These are phyloP conservation scores for Parauchenoglanis ngamensis DNA, from an alignment of 2,797 vertebrate genomes.

Conservation along the genomic window DNA sequence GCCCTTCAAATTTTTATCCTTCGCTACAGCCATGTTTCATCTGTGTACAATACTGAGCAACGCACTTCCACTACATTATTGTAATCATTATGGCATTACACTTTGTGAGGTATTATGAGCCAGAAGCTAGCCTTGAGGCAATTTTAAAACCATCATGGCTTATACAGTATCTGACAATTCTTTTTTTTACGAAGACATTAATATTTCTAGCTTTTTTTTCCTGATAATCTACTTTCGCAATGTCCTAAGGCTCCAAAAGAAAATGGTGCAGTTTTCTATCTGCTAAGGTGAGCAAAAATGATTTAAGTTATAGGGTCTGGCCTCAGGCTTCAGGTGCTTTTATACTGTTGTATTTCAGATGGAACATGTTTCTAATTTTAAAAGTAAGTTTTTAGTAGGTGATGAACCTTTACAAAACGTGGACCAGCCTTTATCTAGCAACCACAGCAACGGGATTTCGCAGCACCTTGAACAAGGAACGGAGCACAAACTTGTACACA, in stretches of 20 bases:
- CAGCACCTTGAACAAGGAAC: background rate
- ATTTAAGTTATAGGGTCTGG: constrained; percentile 11
- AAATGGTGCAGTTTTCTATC: constrained; percentile 23
- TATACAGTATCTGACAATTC: constrained; percentile 7
- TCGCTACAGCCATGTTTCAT: background rate
- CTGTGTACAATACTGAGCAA: background rate
- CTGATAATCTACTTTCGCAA: background rate
- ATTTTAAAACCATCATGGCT: background rate
- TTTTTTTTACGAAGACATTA: background rate
- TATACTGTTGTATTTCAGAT: background rate
- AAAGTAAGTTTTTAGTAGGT: background rate
- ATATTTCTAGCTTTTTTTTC: constrained; percentile 24
- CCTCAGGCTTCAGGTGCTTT: constrained; percentile 9
- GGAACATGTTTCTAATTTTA: constrained; percentile 16
- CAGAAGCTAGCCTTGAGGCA: constrained; percentile 1
- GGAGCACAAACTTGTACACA: background rate
- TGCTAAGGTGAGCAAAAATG: constrained; percentile 16
- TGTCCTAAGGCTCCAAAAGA: background rate
- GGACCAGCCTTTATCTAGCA: background rate
- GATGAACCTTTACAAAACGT: background rate
- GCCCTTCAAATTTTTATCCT: background rate
- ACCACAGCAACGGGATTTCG: background rate
- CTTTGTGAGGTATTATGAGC: background rate
- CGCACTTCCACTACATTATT: background rate
- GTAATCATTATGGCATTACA: background rate